Percentiles rank a stretch among this genome's conserved stretches.
Conservation (phyloP, 2,797 vertebrate species). For the Hydrolagus colliei region DNA sequence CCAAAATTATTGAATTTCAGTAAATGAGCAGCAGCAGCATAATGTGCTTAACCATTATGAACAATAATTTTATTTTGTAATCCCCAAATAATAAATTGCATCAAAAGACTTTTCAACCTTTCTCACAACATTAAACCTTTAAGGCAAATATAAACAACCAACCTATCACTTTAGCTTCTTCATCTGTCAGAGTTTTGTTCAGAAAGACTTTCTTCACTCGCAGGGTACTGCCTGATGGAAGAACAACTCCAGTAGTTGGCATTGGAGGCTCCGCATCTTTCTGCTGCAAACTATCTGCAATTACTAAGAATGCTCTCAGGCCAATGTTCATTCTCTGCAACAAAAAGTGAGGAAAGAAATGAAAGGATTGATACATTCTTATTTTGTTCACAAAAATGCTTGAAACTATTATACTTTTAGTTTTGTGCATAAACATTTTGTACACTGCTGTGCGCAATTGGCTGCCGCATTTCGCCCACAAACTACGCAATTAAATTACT, state of each 20-base stretch:
- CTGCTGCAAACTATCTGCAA: conserved; percentile 95
- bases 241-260: conserved; percentile 92
- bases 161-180: conserved; percentile 98
- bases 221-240: conserved; percentile 96
- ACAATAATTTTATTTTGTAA: no score
- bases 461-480: no score
- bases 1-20: no score
- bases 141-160: conserved; percentile 36
- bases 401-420: not conserved
- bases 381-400: not conserved
- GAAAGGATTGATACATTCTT: not conserved
- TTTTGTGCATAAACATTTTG: no score
- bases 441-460: no score
- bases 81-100: no score
- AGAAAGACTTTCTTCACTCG: conserved; percentile 99
- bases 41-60: no score
- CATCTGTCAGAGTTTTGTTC: conserved; percentile 94
- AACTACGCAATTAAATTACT: no score
- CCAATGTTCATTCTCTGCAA: conserved; percentile 95
- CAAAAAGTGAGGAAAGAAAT: not conserved
- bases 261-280: conserved; percentile 96
- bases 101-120: no score
- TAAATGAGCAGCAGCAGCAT: no score
- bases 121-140: no score
- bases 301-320: conserved; percentile 91